These are phyloP conservation scores for Trachymyrmex septentrionalis DNA, from an alignment of 1,140 invertebrate genomes.

Conservation along the genomic window DNA sequence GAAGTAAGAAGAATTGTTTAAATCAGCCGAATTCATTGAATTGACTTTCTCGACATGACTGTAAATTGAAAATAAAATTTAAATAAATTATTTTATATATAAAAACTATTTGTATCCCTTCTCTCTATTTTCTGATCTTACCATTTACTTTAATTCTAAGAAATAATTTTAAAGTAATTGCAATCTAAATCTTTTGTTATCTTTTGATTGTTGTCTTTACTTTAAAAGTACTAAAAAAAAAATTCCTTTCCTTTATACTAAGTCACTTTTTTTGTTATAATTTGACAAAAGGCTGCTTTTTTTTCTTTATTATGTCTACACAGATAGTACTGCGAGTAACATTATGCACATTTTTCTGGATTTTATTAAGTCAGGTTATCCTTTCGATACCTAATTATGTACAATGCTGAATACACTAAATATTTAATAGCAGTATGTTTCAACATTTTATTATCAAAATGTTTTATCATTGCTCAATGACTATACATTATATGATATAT, in stretches of 20 bases:
- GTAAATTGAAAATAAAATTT: slow-evolving; percentile 63
- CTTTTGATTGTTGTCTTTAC: background rate
- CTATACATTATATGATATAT: background rate
- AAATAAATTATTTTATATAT: slow-evolving; percentile 69
- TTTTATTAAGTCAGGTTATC: background rate
- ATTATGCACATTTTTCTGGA: background rate
- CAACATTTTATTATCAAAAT: background rate
- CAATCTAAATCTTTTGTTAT: background rate
- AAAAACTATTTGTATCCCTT: slow-evolving; percentile 62
- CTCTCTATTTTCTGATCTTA: slow-evolving; percentile 68
- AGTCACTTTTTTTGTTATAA: background rate
- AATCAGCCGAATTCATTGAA: background rate
- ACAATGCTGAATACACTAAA: background rate
- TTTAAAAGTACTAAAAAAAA: background rate
- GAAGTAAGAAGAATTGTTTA: background rate
- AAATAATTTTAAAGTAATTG: background rate
- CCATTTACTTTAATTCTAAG: slow-evolving; percentile 66
- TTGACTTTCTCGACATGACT: slow-evolving; percentile 53
- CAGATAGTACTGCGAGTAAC: background rate
- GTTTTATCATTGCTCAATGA: background rate
- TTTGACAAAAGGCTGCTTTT: background rate
- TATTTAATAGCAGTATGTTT: background rate
- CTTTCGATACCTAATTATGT: too few species aligned
- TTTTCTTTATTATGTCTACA: slow-evolving; percentile 9
- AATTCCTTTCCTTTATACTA: background rate